Base-by-base conservation (phyloP, 1,140 invertebrate species). In the Drosophila kohkoa region DNA sequence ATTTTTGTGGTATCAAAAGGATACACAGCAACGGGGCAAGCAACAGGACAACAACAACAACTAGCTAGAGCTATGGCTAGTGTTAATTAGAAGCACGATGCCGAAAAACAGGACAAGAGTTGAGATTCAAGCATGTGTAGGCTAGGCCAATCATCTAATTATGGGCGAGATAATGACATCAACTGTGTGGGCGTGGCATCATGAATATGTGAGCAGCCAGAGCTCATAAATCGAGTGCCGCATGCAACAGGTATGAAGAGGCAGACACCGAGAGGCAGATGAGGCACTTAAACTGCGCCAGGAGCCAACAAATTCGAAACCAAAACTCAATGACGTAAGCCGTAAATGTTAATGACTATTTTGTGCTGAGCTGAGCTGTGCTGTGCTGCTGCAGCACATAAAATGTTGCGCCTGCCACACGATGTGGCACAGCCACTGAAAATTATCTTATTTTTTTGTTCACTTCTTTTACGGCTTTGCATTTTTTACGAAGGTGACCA, bases 281-380 rank as follows among this genome's bases (percentile, higher is more conserved):
- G 62, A 38, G 20, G 32, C 20, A 59, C 46, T 46, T 49, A 49
- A 52, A 16, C 55, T 60, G 32, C 10, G 38, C 10, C 60, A 48
- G 54, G 16, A 55, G 35, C 41, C 52, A 65, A 16, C 52, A 58
- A 58, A 58, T 51, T 45, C 28, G 59, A 75, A 65, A 75, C 60
- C 35, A 51, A 66, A 66, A 80, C 81, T 59, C 81, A 77, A 81
- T 77, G 74, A 75, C 62, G 74, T 69, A 59, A 66, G 58, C 73
- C 52, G 70, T 87, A 80, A 87, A 82, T 66, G 68, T 80, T 88
- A 83, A 88, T 80, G 80, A 75, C 77, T 54, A 51, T n/a, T 32
- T 43, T 43, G 41, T 20, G 54, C 15, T 60, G 49, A 25, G 20
- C 20, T 25, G 20, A 0, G 20, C 20, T 25, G 20, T 25, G 20